Percentiles rank a stretch among this genome's conserved stretches.
Conservation (phyloP, 2,888 invertebrate species). For the Drosophila trichaetosa region DNA sequence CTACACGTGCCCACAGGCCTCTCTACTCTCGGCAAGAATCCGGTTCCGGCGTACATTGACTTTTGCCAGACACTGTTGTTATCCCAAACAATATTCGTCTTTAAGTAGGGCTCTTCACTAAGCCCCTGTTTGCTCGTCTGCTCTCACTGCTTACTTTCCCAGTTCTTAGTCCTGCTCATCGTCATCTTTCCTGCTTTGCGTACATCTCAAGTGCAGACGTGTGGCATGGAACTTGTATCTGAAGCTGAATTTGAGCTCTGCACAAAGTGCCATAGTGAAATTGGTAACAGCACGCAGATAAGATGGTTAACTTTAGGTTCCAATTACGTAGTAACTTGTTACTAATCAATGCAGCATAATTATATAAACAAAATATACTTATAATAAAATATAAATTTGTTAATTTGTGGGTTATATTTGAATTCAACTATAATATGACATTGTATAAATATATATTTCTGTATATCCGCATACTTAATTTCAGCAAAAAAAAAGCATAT, state of each 20-base stretch:
- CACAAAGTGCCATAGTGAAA: slow-evolving; percentile 10
- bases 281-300: slow-evolving; percentile 2
- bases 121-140: slow-evolving; percentile 70
- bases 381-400: neutral
- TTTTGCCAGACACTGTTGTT: slow-evolving; percentile 65
- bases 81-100: slow-evolving; percentile 44
- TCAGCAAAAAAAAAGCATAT: neutral
- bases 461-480: neutral
- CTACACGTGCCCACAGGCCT: slow-evolving; percentile 60
- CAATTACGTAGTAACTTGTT: neutral
- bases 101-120: slow-evolving; percentile 68
- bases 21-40: slow-evolving; percentile 26
- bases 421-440: neutral
- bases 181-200: neutral
- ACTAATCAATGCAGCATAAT: neutral
- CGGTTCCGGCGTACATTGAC: slow-evolving; percentile 68
- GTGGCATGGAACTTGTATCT: slow-evolving; percentile 36
- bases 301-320: slow-evolving; percentile 13
- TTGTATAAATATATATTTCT: neutral
- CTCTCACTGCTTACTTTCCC: slow-evolving; percentile 60
- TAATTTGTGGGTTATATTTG: neutral
- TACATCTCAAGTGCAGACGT: slow-evolving; percentile 33
- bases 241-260: slow-evolving; percentile 4
- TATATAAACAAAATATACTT: neutral
- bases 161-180: slow-evolving; percentile 27